phyloP scores from a whole-genome alignment of 2,113 vertebrate species.

The Neodontobutis hainanensis region DNA sequence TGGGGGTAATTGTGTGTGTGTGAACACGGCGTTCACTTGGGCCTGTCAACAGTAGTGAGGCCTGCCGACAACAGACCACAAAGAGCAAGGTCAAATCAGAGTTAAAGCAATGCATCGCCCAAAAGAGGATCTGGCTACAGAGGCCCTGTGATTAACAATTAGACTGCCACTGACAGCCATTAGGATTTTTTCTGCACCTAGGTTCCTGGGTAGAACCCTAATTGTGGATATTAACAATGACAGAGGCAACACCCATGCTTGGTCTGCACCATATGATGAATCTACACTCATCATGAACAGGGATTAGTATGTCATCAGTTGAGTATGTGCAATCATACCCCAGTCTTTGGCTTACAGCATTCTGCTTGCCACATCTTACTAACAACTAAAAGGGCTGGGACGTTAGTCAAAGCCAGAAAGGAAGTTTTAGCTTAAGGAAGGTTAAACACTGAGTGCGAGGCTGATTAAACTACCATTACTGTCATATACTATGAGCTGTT shows the following conservation, averaged over 20 bases:
- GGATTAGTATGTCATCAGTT: constrained; percentile 73
- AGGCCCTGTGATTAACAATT: constrained; percentile 31
- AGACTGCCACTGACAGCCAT: constrained; percentile 40
- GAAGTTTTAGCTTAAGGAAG: constrained; percentile 39
- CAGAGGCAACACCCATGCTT: constrained; percentile 68
- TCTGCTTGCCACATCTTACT: constrained; percentile 59
- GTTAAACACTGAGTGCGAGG: constrained; percentile 27
- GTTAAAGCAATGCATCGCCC: constrained; percentile 18
- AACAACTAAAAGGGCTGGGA: constrained; percentile 61
- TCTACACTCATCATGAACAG: constrained; percentile 47
- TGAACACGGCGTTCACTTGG: constrained; percentile 41
- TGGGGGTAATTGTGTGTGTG: constrained; percentile 26
- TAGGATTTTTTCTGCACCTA: constrained; percentile 38
- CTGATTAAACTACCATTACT: constrained; percentile 45
- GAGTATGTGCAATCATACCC: constrained; percentile 71
- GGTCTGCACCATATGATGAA: constrained; percentile 53
- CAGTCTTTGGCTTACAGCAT: constrained; percentile 75
- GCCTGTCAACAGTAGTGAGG: constrained; percentile 56
- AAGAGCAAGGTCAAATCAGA: constrained; percentile 46
- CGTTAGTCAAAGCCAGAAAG: constrained; percentile 31
- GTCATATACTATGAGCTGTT: constrained; percentile 39
- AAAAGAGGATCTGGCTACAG: constrained; percentile 20
- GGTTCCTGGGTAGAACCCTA: constrained; percentile 24
- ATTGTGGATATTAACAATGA: constrained; percentile 65
- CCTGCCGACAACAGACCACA: constrained; percentile 36